phyloP scores from a whole-genome alignment of 2,113 vertebrate genomes.

The Reinhardtius hippoglossoides region DNA sequence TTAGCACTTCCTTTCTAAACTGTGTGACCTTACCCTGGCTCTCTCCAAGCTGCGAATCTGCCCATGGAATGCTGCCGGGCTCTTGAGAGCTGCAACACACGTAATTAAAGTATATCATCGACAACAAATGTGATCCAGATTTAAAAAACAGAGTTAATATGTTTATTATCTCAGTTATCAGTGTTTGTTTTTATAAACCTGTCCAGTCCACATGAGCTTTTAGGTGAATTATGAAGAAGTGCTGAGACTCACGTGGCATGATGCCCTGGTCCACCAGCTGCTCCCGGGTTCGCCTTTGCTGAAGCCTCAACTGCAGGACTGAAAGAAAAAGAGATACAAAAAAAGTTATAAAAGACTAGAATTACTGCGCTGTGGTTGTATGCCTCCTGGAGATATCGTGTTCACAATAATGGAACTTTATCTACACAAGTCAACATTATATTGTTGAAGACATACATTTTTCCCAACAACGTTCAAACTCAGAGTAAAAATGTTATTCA shows the following conservation, averaged over 20 bases:
- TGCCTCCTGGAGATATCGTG: not conserved
- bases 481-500: too few relatives aligned
- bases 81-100: constrained; percentile 92
- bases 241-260: constrained; percentile 95
- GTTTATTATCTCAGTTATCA: not conserved
- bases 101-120: too few relatives aligned
- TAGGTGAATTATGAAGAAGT: not conserved
- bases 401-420: not conserved
- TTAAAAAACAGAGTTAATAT: not conserved
- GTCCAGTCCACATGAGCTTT: not conserved
- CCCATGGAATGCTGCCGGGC: constrained; percentile 97
- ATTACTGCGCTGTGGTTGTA: not conserved
- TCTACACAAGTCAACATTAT: too few relatives aligned
- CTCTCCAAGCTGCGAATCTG: constrained; percentile 99
- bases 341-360: not conserved
- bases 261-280: constrained; percentile 99
- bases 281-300: constrained; percentile 94
- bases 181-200: too few relatives aligned
- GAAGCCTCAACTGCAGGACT: constrained; percentile 97
- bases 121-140: too few relatives aligned
- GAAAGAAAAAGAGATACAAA: constrained; percentile 41
- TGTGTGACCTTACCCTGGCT: constrained; percentile 88
- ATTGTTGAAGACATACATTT: too few relatives aligned
- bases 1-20: not conserved
- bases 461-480: too few relatives aligned